Conservation (phyloP, 2,797 vertebrate genomes). For the Tauraco hartlaubi region DNA sequence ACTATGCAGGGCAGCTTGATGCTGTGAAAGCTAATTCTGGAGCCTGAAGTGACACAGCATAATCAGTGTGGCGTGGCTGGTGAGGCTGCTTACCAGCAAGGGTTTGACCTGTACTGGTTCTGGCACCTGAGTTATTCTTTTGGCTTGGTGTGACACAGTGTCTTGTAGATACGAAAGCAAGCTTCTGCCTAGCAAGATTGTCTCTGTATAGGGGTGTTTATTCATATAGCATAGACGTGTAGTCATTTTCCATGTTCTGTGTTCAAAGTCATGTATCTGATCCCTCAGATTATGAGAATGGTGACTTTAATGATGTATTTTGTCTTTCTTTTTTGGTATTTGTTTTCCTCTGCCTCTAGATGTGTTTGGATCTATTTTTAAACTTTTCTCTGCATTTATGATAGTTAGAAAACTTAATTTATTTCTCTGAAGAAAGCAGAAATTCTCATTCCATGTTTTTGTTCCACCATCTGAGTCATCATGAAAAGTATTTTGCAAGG, state of each 20-base stretch:
- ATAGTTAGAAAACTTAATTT: neutral
- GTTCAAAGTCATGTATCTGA: accelerated
- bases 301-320: neutral
- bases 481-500: neutral
- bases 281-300: neutral
- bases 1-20: neutral
- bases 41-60: neutral
- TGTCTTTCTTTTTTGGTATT: neutral
- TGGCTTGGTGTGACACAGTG: neutral
- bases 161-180: neutral
- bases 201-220: neutral
- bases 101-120: neutral
- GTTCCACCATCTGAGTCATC: neutral
- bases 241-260: neutral
- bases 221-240: neutral
- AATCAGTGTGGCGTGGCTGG: no score
- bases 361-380: neutral
- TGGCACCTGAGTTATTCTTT: neutral
- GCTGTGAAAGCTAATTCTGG: neutral
- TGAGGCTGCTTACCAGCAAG: neutral
- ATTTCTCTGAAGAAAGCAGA: neutral
- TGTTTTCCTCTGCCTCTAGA: neutral
- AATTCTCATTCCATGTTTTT: neutral
- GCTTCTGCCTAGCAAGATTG: neutral
- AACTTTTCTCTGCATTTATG: neutral